Evolutionary conservation across 2,113 vertebrate genomes (phyloP), one percentile per base, ranked within the genome.

Genomic region (Eurypyga helias): DNA sequence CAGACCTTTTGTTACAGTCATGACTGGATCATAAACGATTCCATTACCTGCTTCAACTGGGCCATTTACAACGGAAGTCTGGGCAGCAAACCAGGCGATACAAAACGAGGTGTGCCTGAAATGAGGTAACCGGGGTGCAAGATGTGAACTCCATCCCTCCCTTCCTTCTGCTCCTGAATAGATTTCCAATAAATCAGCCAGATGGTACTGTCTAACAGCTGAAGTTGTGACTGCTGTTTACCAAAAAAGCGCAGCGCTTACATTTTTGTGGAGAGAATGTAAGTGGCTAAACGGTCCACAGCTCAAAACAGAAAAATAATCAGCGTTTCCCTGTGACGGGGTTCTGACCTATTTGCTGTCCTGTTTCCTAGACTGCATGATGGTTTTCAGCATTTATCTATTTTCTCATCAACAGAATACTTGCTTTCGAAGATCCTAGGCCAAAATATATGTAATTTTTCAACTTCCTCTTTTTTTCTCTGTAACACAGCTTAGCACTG

Each of bases 181-280:
- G 11, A 28, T 18, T 13, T 38, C 67, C 58, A 72, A 14, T 10
- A 60, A 2, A 72, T 55, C 93, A 3, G 36, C 3, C 17, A 4
- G 26, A 7, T 5, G 52, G 21, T 16, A 23, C 23, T 10, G 18
- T 13, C 6, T 4, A 76, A 36, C 79, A 75, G 76, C 80, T 65
- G 29, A 38, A 48, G 52, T 2, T 69, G 54, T 75, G 34, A 24
- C 11, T 26, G 66, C 80, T 91, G 67, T 64, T 95, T 23, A 87
- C 72, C 67, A 78, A 14, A 57, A 69, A 71, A 76, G 4, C 17
- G 72, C 77, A 84, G 60, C 82, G 95, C 94, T 96, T 89, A 87
- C 77, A 70, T 95, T 84, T 89, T 45, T 93, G 95, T 82, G 92
- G 96, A 49, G 60, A 93, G 93, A 31, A 77, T 38, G 2, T 41